Evolutionary conservation across 2,888 invertebrate genomes (phyloP).

Genomic region (Amphiduros pacificus): DNA sequence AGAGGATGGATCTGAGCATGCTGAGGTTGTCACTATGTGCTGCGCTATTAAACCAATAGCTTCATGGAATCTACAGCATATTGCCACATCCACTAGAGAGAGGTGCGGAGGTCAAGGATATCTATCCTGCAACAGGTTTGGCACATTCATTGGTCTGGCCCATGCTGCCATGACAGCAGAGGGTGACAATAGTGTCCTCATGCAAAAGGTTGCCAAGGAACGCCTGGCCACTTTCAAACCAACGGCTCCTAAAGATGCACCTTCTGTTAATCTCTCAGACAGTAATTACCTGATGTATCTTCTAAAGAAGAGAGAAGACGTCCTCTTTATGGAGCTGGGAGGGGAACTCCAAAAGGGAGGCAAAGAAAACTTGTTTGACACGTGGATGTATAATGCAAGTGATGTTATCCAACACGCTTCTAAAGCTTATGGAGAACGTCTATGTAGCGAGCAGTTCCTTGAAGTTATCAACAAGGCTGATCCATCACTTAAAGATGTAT

Average conservation of each 20-base stretch:
- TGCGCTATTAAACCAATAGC: conserved; percentile 38
- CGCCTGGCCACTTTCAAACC: conserved; percentile 29
- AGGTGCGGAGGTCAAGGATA: conserved; percentile 41
- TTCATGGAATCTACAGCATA: conserved; percentile 32
- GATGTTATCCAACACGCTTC: conserved; percentile 35
- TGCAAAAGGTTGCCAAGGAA: conserved; percentile 42
- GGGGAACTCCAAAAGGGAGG: conserved; percentile 29
- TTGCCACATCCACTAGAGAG: conserved; percentile 32
- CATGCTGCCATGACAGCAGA: conserved; percentile 41
- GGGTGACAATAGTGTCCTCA: conserved; percentile 39
- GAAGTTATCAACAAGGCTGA: conserved; percentile 25
- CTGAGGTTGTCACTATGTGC: conserved; percentile 39
- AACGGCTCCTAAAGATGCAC: conserved; percentile 6
- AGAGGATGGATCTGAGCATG: conserved; percentile 32
- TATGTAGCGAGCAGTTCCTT: conserved; percentile 32
- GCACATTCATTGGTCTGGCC: conserved; percentile 34
- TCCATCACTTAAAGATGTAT: conserved; percentile 22
- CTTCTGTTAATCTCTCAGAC: conserved; percentile 15
- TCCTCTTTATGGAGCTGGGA: conserved; percentile 28
- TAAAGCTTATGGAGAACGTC: conserved; percentile 30
- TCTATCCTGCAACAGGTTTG: conserved; percentile 36
- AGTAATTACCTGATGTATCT: conserved; percentile 26
- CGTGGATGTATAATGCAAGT: conserved; percentile 39
- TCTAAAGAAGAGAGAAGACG: conserved; percentile 27
- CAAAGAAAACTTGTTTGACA: conserved; percentile 33